Evolutionary conservation across 1,140 invertebrate genomes (phyloP).

Genomic region (Drosophila sp.): DNA sequence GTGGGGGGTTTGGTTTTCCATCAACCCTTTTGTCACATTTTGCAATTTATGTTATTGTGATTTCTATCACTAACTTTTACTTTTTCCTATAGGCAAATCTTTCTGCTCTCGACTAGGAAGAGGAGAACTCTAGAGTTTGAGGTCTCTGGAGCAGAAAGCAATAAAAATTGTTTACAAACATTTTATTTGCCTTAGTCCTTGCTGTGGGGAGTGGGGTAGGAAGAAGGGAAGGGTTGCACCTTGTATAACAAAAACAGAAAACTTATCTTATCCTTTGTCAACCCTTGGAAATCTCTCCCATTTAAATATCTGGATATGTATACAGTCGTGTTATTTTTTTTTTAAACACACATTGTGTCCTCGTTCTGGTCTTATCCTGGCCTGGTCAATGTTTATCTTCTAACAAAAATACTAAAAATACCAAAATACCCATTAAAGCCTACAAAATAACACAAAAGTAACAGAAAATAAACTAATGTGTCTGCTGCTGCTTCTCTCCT

Average conservation of each 20-base stretch:
- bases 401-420: constrained; percentile 42
- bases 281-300: constrained; percentile 56
- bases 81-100: constrained; percentile 71
- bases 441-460: constrained; percentile 8
- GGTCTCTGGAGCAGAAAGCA: constrained; percentile 67
- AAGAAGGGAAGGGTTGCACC: constrained; percentile 59
- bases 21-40: constrained; percentile 77
- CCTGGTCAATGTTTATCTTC: constrained; percentile 29
- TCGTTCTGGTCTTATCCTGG: neutral
- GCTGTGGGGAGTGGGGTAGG: constrained; percentile 3
- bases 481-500: neutral
- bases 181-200: constrained; percentile 72
- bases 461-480: constrained; percentile 72
- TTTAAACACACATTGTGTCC: constrained; percentile 17
- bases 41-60: constrained; percentile 79
- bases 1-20: constrained; percentile 7
- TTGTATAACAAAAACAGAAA: constrained; percentile 50
- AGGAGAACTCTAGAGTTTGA: constrained; percentile 20
- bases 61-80: constrained; percentile 81
- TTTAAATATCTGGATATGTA: constrained; percentile 63
- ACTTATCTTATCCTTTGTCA: constrained; percentile 34
- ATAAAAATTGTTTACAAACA: constrained; percentile 82
- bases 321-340: neutral
- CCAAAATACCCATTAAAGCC: constrained; percentile 35
- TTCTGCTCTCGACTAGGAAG: neutral